Evolutionary conservation across 30 jellyfish, hydroid and myxozoan genomes (phyloP), one percentile per base, ranked within the genome.

Genomic region (Catostylus mosaicus): DNA sequence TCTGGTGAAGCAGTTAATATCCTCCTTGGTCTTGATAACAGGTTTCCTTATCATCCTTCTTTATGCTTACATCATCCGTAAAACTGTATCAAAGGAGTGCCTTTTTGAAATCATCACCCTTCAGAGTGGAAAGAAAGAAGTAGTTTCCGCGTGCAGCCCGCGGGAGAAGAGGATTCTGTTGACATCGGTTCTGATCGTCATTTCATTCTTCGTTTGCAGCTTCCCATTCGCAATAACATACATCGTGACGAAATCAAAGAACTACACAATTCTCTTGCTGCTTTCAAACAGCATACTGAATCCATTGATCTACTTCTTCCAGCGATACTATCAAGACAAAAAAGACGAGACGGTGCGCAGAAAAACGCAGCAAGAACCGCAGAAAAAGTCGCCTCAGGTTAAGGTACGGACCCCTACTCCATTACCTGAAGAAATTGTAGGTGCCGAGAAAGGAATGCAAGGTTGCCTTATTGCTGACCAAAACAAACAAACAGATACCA

Each of bases 121-220:
- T 19, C 35, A 73, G 29, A 84, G 88, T 66, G 95, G 95, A 67
- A 75, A 73, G 40, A 77, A 76, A 48, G 95, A 84, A 67, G 76
- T 73, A 31, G 84, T 84, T 3, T 64, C 83, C n/a, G 88, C 95
- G 78, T 84, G 95, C 34, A 84, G 88, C 62, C 88, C 84, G 61
- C 83, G 95, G 38, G 95, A 84, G 51, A 84, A 84, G 78, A 71
- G 88, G 30, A 84, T 84, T 45, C 71, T 84, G 4, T 19, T 63
- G 65, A 67, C 82, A 71, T 84, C 95, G 19, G 79, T 75, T 10
- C 61, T 76, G 43, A 84, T 84, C 57, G 95, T 84, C 67, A 37
- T 76, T 29, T 84, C 88, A 0, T 84, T 84, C 85, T 18, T 84
- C 68, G 54, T 65, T 8, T 84, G 95, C 76, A 72, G 82, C 33